Percentiles rank a stretch among this genome's conserved stretches.
Conservation (phyloP, 2,113 vertebrate genomes). For the Dendrocopos noguchii region DNA sequence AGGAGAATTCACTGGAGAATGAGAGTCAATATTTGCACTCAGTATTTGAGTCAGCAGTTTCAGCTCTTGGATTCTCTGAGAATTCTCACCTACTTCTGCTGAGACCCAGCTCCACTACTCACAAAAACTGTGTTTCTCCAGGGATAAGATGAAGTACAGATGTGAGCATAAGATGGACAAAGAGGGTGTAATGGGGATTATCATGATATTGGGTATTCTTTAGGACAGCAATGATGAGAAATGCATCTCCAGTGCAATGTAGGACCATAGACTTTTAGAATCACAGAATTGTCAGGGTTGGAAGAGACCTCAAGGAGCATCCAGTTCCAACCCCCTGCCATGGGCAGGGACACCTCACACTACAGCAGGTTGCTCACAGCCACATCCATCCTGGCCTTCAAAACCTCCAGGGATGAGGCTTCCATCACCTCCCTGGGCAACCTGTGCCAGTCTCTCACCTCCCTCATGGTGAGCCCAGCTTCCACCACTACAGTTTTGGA, state of each 20-base stretch:
- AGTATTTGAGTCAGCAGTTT: constrained; percentile 21
- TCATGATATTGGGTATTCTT: not conserved
- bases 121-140: not conserved
- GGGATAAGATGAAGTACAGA: not conserved
- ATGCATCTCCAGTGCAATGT: not conserved
- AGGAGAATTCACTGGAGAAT: not conserved
- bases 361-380: no score
- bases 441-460: no score
- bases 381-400: no score
- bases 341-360: no score
- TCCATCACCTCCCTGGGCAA: no score
- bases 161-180: not conserved
- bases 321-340: no score
- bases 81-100: not conserved
- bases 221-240: not conserved
- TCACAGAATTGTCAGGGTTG: no score
- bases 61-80: not conserved
- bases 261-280: no score
- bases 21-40: constrained; percentile 9
- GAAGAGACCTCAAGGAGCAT: no score
- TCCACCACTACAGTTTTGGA: not conserved
- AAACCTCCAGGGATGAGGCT: no score
- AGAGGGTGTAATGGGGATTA: not conserved
- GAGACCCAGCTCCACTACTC: not conserved
- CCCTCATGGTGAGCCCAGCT: not conserved